Evolutionary conservation across 2,113 vertebrate genomes (phyloP), one percentile per base, ranked within the genome.

Genomic region (Mohoua ochrocephala): DNA sequence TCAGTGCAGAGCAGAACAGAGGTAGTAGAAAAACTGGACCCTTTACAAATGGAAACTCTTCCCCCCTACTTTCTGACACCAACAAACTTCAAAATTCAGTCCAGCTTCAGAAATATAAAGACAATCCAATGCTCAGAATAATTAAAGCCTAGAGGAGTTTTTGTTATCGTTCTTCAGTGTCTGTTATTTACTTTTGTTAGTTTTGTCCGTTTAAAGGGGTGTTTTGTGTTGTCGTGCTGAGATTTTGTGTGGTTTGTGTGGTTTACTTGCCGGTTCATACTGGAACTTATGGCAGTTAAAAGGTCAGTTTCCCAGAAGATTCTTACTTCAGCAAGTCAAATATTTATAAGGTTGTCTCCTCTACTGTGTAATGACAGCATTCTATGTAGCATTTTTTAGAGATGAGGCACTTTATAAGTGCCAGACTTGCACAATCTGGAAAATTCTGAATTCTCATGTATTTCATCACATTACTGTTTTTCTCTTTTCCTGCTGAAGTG

Each of bases 271-370:
- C 1, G 0, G n/a, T 89, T 95, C 50, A 41, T 84, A 39, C 71
- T 74, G 65, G 73, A 93, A 94, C 75, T 91, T 57, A 35, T 21
- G 15, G 35, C 49, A 69, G 45, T 64, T 77, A 73, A 92, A 92
- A 73, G 53, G 67, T 92, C 52, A 67, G 71, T 69, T 95, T 96
- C 65, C 93, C 86, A 83, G 89, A 95, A 68, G 23, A 60, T 23
- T 88, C 78, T 87, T 82, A 54, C 74, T 76, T 80, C 65, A 91
- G 56, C 37, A 90, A 89, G 54, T 69, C 76, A 89, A 75, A 87
- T 91, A 74, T 87, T 96, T 84, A 42, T 45, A 31, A 67, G 10
- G 24, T 67, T 67, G 49, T 52, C n/a, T 82, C 54, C 33, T 87
- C 64, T 67, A 18, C 64, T 82, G 27, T 82, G 77, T 67, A 91